These are phyloP conservation scores for Cladopsammia gracilis DNA, from an alignment of 64 coral and sea anemone species.

Conservation along the genomic window DNA sequence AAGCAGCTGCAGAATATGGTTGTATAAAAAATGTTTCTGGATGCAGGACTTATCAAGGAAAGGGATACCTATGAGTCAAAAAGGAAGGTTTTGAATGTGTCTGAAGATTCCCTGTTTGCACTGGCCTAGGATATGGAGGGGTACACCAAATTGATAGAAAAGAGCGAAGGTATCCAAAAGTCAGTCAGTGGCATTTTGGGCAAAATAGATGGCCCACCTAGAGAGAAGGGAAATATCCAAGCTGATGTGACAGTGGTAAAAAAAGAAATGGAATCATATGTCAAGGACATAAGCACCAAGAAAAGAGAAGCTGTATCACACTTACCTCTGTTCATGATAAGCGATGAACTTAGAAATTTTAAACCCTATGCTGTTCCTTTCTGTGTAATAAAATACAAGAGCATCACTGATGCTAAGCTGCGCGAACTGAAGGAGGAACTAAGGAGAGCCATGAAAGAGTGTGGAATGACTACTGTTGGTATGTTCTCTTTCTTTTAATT, in stretches of 20 bases:
- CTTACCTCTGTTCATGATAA: constrained; percentile 74
- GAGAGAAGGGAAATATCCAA: not conserved
- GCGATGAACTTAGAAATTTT: constrained; percentile 29
- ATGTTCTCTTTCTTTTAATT: not conserved
- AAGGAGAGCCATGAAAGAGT: too few species aligned
- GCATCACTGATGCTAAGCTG: not conserved
- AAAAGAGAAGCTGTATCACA: constrained; percentile 64
- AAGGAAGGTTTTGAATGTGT: constrained; percentile 27
- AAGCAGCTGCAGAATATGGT: not conserved
- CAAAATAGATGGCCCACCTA: not conserved
- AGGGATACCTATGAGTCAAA: constrained; percentile 45
- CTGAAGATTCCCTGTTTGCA: constrained; percentile 75
- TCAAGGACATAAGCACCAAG: constrained; percentile 39
- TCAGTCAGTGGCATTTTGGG: not conserved
- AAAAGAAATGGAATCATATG: constrained; percentile 1
- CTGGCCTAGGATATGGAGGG: constrained; percentile 73
- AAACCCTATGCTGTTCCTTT: constrained; percentile 70
- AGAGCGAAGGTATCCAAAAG: not conserved
- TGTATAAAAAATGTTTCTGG: constrained; percentile 38
- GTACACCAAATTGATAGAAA: constrained; percentile 36
- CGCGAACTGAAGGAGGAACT: too few species aligned
- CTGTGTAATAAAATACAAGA: not conserved
- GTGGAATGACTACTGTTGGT: not conserved
- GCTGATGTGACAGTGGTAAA: not conserved
- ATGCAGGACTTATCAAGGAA: constrained; percentile 11